Evolutionary conservation across 2,888 invertebrate species (phyloP), one percentile per base, ranked within the genome.

Genomic region (Melinopterus prodromus): DNA sequence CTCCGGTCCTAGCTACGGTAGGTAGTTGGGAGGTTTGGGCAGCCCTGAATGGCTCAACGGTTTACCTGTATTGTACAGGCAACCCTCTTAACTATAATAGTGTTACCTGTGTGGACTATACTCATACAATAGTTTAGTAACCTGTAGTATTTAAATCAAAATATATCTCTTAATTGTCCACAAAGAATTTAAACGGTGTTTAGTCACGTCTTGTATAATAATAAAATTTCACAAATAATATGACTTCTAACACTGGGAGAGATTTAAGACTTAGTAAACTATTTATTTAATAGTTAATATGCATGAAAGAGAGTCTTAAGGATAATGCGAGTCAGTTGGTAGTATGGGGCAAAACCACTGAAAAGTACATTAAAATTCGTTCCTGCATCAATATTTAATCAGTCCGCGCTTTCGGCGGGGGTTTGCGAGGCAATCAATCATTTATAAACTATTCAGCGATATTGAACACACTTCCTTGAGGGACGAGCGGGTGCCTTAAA

Each of bases 361-460:
- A 36, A 37, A 78, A 26, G 77, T 79, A 78, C 80, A 82, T 83
- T 83, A 82, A 83, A 83, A 83, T 83, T 83, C 81, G 80, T 79
- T 74, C 76, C 76, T 79, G 76, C 83, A 84, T 84, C 84, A 84
- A 84, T 84, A 84, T 84, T 84, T 84, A 84, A 84, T 85, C 84
- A 83, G 81, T 80, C 82, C 79, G 81, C 82, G 83, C 82, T 83
- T 81, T 84, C 85, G 84, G 80, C 80, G 86, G 85, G 53, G 86
- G 85, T 86, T 86, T 82, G 79, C 81, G 86, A 84, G 85, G 86
- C 87, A 86, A 88, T 88, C 87, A 88, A 88, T 88, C 87, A 88
- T 87, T 87, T 86, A 87, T 86, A 86, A 87, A 86, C 86, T 80
- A 86, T 83, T 83, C 81, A 80, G 79, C 82, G 80, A 81, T 82